These are phyloP conservation scores for Zhengitettix transpicula DNA, from an alignment of 2,888 invertebrate species.

Conservation along the genomic window DNA sequence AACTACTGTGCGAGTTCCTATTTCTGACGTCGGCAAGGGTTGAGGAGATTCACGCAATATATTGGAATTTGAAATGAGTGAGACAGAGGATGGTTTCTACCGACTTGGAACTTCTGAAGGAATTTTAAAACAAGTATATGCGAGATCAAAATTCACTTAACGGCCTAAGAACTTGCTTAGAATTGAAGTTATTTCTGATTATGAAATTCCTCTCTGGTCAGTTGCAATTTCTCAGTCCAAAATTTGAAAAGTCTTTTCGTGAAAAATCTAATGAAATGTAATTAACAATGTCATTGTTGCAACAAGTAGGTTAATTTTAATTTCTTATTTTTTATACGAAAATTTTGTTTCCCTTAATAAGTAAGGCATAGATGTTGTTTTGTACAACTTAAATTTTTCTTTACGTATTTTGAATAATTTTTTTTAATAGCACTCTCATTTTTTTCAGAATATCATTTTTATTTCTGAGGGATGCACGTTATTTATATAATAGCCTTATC, in stretches of 20 bases:
- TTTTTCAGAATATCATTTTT: neutral
- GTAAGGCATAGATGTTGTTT: neutral
- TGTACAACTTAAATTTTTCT: neutral
- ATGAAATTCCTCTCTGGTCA: constrained; percentile 1
- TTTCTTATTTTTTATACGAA: neutral
- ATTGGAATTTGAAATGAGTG: constrained; percentile 4
- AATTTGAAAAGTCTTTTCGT: neutral
- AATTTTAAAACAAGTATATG: too few relatives aligned
- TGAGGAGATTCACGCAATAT: constrained; percentile 3
- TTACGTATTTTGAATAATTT: neutral
- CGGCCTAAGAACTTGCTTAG: too few relatives aligned
- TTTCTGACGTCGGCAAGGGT: neutral
- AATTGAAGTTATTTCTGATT: neutral
- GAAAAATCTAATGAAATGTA: neutral
- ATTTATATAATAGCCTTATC: neutral
- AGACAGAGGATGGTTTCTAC: too few relatives aligned
- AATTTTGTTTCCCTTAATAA: neutral
- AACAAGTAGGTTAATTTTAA: neutral
- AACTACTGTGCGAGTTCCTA: constrained; percentile 1
- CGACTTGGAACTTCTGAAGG: too few relatives aligned
- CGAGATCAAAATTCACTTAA: too few relatives aligned
- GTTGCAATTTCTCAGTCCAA: neutral
- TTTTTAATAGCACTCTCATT: too few relatives aligned
- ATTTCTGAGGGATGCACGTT: neutral
- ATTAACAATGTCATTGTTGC: neutral